A percentile compares a stretch with the other conserved stretches of the same genome.
Conservation (phyloP, 2,113 vertebrate species). For the Machaerirhynchus nigripectus region DNA sequence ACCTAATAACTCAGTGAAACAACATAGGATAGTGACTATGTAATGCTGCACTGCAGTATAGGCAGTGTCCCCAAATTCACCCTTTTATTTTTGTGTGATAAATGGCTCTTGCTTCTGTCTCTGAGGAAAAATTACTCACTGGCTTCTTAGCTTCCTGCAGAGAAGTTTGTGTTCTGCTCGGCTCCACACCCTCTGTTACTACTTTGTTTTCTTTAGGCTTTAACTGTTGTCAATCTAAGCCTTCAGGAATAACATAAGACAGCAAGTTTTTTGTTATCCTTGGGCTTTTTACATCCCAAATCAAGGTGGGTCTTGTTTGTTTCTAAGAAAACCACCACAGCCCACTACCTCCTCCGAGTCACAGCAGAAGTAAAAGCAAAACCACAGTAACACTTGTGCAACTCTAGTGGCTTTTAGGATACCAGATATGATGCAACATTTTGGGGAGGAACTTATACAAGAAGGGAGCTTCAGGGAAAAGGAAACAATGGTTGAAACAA, state of each 20-base stretch:
- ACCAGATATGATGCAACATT: background rate
- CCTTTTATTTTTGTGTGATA: background rate
- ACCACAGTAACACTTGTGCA: background rate
- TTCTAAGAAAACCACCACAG: background rate
- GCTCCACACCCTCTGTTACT: background rate
- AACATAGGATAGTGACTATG: background rate
- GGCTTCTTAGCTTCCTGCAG: background rate
- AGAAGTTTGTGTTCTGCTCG: background rate
- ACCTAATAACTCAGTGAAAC: background rate
- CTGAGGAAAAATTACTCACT: background rate
- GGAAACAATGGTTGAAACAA: background rate
- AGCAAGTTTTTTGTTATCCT: background rate
- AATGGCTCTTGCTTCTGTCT: background rate
- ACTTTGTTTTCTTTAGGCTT: background rate
- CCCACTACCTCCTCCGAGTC: background rate
- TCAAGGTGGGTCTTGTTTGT: background rate
- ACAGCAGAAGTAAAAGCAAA: background rate
- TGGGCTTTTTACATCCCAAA: background rate
- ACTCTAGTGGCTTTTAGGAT: background rate
- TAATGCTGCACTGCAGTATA: background rate
- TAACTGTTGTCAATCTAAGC: background rate
- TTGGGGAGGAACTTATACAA: background rate
- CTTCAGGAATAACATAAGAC: background rate
- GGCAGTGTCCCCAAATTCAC: background rate
- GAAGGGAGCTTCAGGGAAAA: background rate